Evolutionary conservation across 2,113 vertebrate species (phyloP), one percentile per base, ranked within the genome.

Genomic region (Dicerorhinus sumatrensis): DNA sequence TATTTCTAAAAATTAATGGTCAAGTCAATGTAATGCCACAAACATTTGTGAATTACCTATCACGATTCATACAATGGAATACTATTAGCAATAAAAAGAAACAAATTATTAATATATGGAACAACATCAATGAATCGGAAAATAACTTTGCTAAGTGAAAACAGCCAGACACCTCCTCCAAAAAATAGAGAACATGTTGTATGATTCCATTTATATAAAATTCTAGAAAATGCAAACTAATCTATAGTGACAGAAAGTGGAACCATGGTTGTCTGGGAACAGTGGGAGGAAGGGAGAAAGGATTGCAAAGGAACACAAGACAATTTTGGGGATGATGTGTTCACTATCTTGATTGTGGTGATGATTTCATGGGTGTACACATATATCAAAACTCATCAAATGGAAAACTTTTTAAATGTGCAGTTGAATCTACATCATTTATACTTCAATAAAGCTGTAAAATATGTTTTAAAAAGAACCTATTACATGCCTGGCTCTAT

Each of bases 221-320:
- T 97, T 89, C 46, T 89, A 94, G 48, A 94, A 94, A 89, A 92
- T 67, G 9, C 6, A 82, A 72, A 54, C 51, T 77, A 33, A 54
- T 70, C 39, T 72, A 12, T 27, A 60, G 33, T 67, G 87, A 48
- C 16, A 58, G 83, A 81, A 89, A 62, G 17, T 11, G 62, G 25
- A 63, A 48, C 23, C 11, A n/a, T 62, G 12, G 29, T 25, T 84
- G 12, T 94, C 67, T 86, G 21, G n/a, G 12, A 88, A 84, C 3
- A 21, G n/a, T 25, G 31, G 6, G 33, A 31, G 1, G 8, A 83
- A 86, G 29, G 1, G 9, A 69, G 42, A 4, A 13, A 62, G 20
- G 21, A 25, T 33, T 39, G 6, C 31, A 31, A 48, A 88, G 27
- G 51, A 17, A 51, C 27, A 17, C 31, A 11, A 17, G n/a, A 10